These are phyloP conservation scores for Hydropotes inermis DNA, from an alignment of 2,113 vertebrate genomes.

Conservation along the genomic window DNA sequence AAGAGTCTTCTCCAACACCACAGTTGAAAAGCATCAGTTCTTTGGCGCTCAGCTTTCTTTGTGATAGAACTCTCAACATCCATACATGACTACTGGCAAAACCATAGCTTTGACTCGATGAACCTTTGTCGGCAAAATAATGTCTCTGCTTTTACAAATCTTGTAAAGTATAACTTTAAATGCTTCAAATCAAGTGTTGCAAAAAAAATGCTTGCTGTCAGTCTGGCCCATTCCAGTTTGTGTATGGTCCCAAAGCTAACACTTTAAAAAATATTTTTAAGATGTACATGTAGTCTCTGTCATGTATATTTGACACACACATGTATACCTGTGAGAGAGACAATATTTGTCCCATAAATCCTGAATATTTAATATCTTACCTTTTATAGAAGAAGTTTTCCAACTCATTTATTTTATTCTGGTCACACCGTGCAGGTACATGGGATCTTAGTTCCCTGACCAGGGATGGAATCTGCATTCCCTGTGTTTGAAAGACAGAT, in stretches of 20 bases:
- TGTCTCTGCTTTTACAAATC: background rate
- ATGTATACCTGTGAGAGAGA: background rate
- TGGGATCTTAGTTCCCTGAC: background rate
- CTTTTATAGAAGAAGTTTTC: background rate
- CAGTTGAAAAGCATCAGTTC: background rate
- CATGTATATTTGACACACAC: background rate
- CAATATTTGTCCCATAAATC: background rate
- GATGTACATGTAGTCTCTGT: background rate
- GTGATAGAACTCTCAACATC: background rate
- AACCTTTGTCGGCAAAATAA: background rate
- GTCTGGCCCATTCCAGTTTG: background rate
- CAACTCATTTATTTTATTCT: background rate
- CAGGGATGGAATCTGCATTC: background rate
- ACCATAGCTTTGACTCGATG: background rate
- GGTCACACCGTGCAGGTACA: background rate
- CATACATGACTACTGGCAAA: background rate
- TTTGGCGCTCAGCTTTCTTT: background rate
- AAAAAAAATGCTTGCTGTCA: background rate
- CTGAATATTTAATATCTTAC: background rate
- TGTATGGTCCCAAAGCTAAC: background rate
- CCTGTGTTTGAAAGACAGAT: background rate
- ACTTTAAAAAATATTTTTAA: background rate
- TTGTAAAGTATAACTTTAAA: background rate
- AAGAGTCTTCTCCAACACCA: background rate
- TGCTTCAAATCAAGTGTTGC: background rate